These are phyloP conservation scores for Mythimna pallens DNA, from an alignment of 2,888 invertebrate species.

Conservation along the genomic window DNA sequence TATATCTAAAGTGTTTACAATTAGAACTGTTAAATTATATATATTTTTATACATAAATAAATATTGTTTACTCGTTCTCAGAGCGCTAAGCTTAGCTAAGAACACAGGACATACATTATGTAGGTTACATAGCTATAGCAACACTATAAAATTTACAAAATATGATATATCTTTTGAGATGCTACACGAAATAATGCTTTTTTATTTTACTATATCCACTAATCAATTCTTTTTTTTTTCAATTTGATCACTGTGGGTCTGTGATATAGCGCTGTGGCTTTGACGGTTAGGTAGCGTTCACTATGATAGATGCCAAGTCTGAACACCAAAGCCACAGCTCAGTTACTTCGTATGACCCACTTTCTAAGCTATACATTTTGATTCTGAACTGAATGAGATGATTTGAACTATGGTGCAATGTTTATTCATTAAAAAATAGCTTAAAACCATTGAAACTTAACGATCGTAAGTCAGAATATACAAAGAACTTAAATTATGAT, in stretches of 20 bases:
- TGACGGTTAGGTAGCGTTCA: constrained; percentile 31
- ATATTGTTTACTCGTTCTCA: constrained; percentile 83
- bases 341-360: constrained; percentile 46
- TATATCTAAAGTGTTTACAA: constrained; percentile 66
- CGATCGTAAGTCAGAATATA: constrained; percentile 47
- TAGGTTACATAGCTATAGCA: constrained; percentile 87
- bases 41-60: constrained; percentile 73
- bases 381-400: constrained; percentile 68
- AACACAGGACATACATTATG: constrained; percentile 85
- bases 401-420: constrained; percentile 79
- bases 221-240: constrained; percentile 88
- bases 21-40: constrained; percentile 66
- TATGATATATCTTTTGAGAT: constrained; percentile 90
- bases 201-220: constrained; percentile 81
- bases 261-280: constrained; percentile 54
- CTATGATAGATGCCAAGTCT: constrained; percentile 51
- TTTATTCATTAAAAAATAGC: constrained; percentile 51
- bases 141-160: constrained; percentile 91
- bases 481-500: constrained; percentile 45
- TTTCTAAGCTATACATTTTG: constrained; percentile 75
- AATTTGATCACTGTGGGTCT: constrained; percentile 82
- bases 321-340: constrained; percentile 29
- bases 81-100: constrained; percentile 89
- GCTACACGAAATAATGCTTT: constrained; percentile 89
- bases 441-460: constrained; percentile 57